Conservation (phyloP, 1,140 invertebrate genomes). For the Lepeophtheirus salmonis region DNA sequence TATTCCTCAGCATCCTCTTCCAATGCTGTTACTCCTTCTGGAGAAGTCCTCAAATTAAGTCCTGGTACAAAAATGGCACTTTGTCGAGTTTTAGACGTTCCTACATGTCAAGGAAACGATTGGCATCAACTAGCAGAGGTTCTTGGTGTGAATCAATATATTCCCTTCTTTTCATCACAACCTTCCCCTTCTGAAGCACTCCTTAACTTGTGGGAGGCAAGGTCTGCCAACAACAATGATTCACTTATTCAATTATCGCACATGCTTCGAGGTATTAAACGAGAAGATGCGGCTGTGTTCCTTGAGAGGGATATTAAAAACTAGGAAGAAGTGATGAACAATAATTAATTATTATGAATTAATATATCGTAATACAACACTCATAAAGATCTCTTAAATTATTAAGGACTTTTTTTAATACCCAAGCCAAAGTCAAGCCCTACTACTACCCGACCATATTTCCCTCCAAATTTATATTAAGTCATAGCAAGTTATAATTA, state of each 20-base stretch:
- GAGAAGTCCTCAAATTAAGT: too few species aligned
- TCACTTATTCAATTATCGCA: slow-evolving; percentile 69
- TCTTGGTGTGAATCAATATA: slow-evolving; percentile 65
- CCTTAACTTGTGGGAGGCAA: slow-evolving; percentile 82
- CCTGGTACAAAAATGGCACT: slow-evolving; percentile 49
- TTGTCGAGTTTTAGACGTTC: slow-evolving; percentile 70
- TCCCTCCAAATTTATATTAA: too few species aligned
- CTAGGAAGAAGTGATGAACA: too few species aligned
- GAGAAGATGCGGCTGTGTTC: slow-evolving; percentile 67
- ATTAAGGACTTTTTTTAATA: too few species aligned
- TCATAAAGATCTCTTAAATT: too few species aligned
- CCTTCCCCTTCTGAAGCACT: slow-evolving; percentile 85
- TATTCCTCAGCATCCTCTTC: too few species aligned
- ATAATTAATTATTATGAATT: too few species aligned
- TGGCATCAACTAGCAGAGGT: slow-evolving; percentile 79
- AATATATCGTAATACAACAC: too few species aligned
- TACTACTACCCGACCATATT: too few species aligned
- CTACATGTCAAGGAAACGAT: slow-evolving; percentile 71
- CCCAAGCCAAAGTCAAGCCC: too few species aligned
- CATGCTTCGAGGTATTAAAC: slow-evolving; percentile 72
- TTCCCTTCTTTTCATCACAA: slow-evolving; percentile 72
- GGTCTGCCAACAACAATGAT: slow-evolving; percentile 63
- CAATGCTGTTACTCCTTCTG: too few species aligned
- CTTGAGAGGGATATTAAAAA: slow-evolving; percentile 43
- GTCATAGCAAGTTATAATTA: too few species aligned